Evolutionary conservation across 2,888 invertebrate genomes (phyloP), one percentile per base, ranked within the genome.

Genomic region (Microctonus hyperodae): DNA sequence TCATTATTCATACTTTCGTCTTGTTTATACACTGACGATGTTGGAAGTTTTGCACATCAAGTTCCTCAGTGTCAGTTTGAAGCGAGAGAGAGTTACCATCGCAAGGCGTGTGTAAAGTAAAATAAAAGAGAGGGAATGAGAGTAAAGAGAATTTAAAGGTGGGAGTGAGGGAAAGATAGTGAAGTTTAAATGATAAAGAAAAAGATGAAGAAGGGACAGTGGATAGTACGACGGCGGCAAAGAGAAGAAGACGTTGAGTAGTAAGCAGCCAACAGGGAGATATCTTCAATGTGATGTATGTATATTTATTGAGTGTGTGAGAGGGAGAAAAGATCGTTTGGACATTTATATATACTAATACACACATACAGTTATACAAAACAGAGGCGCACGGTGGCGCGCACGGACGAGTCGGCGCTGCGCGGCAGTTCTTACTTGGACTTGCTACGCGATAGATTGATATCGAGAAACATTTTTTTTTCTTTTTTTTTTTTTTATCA

Each of bases 401-500:
- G 44, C 44, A 20, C 44, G 53, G 40, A 40, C 20, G 70, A 73
- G 74, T 72, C 68, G 69, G 44, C 64, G 70, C 70, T 71, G 72
- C 70, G 78, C 75, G 75, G 79, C 80, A 81, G 83, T 83, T 79
- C 82, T 78, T 79, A 82, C 79, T 81, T 79, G 79, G 80, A 83
- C 77, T 80, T 81, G 76, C 81, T 73, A 81, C 78, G 80, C 78
- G 81, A 80, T 79, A 83, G 83, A 82, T 82, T 78, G 78, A 44
- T 78, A 79, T 79, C 79, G 76, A 73, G 72, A 28, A 53, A 57
- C 51, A 40, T 31, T 44, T 44, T 44, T 37, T 37, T 37, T 13
- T 37, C 37, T 37, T 2, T 5, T 37, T 37, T 13, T 11, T n/a
- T 5, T 28, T 5, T 28, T 5, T 28, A 7, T 28, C 28, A 5